phyloP scores from a whole-genome alignment of 37 sponge, comb jelly and placozoan species.

The Cladorhizidae sp. region DNA sequence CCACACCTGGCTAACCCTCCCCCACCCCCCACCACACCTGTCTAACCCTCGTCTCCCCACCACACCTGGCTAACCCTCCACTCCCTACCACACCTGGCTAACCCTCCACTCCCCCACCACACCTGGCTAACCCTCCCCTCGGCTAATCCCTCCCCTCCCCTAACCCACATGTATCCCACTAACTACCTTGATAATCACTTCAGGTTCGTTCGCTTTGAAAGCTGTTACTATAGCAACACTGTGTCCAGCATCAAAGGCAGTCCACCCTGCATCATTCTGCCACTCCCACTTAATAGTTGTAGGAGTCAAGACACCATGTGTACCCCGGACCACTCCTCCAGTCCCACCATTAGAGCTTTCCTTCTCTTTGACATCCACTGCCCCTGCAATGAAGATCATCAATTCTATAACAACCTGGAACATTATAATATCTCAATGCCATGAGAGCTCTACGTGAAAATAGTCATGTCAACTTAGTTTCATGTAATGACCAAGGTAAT shows the following conservation, averaged over 20 bases:
- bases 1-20: too few relatives aligned
- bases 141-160: not conserved
- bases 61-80: not conserved
- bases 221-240: constrained; percentile 23
- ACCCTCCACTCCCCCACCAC: too few relatives aligned
- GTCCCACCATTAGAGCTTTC: not conserved
- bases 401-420: too few relatives aligned
- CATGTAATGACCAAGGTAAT: too few relatives aligned
- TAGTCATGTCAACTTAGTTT: too few relatives aligned
- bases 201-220: not conserved
- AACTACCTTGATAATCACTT: not conserved
- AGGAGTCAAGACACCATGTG: constrained; percentile 4
- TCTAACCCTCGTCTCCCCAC: not conserved
- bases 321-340: not conserved
- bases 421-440: too few relatives aligned
- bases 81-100: not conserved
- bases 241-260: constrained; percentile 21
- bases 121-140: not conserved
- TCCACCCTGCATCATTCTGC: constrained; percentile 68
- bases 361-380: too few relatives aligned
- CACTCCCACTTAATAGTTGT: constrained; percentile 54
- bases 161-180: not conserved
- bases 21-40: not conserved
- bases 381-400: too few relatives aligned
- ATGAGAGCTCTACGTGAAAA: too few relatives aligned